Evolutionary conservation across 2,113 vertebrate genomes (phyloP).

Genomic region (Halichoeres trimaculatus): DNA sequence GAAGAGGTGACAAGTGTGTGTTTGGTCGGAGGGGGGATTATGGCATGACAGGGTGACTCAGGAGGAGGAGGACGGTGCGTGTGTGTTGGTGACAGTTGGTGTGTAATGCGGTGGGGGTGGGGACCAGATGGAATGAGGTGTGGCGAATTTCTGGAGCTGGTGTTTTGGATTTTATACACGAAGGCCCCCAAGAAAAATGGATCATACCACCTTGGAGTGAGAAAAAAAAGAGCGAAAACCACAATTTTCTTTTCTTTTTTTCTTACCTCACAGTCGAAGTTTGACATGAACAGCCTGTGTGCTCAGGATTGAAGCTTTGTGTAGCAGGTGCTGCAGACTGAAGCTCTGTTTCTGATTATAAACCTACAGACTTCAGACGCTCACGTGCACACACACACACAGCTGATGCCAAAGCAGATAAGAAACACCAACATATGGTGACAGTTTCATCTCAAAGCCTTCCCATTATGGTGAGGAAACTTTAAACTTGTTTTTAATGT

Average conservation of each 20-base stretch:
- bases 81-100: slow-evolving; percentile 62
- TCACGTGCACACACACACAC: slow-evolving; percentile 35
- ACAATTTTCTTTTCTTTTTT: too few species aligned
- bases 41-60: slow-evolving; percentile 44
- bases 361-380: slow-evolving; percentile 24
- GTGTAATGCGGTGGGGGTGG: slow-evolving; percentile 25
- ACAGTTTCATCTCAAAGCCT: slow-evolving; percentile 48
- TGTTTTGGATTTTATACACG: slow-evolving; percentile 37
- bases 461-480: not conserved
- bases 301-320: not conserved
- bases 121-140: slow-evolving; percentile 41
- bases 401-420: slow-evolving; percentile 46
- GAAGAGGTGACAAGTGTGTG: slow-evolving; percentile 33
- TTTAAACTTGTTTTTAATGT: too few species aligned
- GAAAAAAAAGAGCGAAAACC: too few species aligned
- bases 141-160: slow-evolving; percentile 47
- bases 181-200: too few species aligned
- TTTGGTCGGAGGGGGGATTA: slow-evolving; percentile 26
- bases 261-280: too few species aligned
- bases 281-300: not conserved
- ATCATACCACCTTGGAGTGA: too few species aligned
- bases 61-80: slow-evolving; percentile 29
- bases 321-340: slow-evolving; percentile 51
- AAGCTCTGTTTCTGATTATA: slow-evolving; percentile 41
- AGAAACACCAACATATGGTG: slow-evolving; percentile 31